phyloP scores from a whole-genome alignment of 2,113 vertebrate species.

The Forbesichthys papilliferus region DNA sequence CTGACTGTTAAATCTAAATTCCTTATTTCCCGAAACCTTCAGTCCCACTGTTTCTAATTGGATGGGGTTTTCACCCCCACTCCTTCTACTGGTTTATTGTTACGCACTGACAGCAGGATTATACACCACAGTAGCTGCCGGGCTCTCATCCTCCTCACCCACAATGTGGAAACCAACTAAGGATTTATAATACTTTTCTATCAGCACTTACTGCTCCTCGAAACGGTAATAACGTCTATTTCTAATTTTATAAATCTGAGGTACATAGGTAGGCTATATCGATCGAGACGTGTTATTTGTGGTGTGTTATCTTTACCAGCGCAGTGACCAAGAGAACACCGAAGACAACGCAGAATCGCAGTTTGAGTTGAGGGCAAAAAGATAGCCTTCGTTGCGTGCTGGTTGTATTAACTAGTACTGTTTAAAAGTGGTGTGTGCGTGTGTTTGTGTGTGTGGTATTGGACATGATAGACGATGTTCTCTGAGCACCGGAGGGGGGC shows the following conservation, averaged over 20 bases:
- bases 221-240: conserved; percentile 57
- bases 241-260: background rate
- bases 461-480: background rate
- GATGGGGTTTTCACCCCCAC: conserved; percentile 24
- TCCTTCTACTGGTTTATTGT: conserved; percentile 52
- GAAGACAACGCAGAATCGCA: background rate
- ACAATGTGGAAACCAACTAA: conserved; percentile 68
- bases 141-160: conserved; percentile 27
- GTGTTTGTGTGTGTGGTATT: background rate
- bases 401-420: background rate
- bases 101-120: conserved; percentile 68
- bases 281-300: background rate
- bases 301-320: background rate
- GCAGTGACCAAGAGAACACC: conserved; percentile 11
- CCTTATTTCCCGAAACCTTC: conserved; percentile 50
- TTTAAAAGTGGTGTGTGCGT: background rate
- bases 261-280: background rate
- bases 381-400: no score
- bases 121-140: conserved; percentile 59
- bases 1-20: background rate
- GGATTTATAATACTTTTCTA: conserved; percentile 60
- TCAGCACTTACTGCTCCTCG: background rate
- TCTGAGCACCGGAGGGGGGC: background rate
- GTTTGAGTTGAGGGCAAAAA: background rate
- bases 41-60: conserved; percentile 58